phyloP scores from a whole-genome alignment of 2,797 vertebrate species.

The Pipistrellus pipistrellus region DNA sequence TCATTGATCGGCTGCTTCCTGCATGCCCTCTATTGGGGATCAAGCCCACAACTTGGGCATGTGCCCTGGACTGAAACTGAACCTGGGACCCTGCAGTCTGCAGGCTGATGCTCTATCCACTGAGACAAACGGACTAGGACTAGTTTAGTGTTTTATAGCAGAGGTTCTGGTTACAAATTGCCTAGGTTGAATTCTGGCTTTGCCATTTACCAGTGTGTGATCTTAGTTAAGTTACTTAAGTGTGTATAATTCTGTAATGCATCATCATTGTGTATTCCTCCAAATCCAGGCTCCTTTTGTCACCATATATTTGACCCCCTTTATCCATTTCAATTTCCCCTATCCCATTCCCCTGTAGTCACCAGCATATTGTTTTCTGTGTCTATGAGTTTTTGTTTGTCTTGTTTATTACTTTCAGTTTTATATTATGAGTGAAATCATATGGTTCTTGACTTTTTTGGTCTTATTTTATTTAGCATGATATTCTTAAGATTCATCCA shows the following conservation, averaged over 20 bases:
- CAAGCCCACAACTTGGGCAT: too few relatives aligned
- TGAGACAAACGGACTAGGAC: too few relatives aligned
- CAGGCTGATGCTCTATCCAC: too few relatives aligned
- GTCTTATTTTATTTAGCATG: background rate
- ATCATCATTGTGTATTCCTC: background rate
- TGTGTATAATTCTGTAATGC: background rate
- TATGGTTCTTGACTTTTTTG: background rate
- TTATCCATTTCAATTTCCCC: background rate
- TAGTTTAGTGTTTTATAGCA: background rate
- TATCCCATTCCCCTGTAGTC: background rate
- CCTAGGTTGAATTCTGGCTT: background rate
- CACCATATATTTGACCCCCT: background rate
- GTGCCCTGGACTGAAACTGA: too few relatives aligned
- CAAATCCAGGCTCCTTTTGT: background rate
- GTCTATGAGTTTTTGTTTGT: background rate
- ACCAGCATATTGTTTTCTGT: background rate
- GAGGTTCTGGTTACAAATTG: background rate
- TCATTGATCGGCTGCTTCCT: too few relatives aligned
- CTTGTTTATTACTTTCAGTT: background rate
- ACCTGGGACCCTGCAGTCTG: too few relatives aligned
- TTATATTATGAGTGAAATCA: background rate
- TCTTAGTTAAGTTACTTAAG: conserved; percentile 24
- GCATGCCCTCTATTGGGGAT: too few relatives aligned
- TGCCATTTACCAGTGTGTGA: background rate
- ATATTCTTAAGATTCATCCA: background rate